These are phyloP conservation scores for Pteronotus mesoamericanus DNA, from an alignment of 2,797 vertebrate species.

Conservation along the genomic window DNA sequence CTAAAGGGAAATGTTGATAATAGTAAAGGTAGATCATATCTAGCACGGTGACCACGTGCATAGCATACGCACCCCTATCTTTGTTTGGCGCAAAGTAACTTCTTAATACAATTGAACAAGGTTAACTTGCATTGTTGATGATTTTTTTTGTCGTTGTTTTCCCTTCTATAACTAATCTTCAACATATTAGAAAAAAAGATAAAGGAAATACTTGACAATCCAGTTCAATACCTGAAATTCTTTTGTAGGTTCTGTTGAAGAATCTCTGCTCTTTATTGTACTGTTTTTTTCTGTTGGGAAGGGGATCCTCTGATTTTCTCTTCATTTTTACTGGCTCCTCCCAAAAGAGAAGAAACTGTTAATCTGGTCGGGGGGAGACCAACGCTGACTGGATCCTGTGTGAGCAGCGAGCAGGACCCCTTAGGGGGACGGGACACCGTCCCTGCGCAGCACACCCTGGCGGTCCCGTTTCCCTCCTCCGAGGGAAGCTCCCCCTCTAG, in stretches of 20 bases:
- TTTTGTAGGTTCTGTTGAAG: background rate
- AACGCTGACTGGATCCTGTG: background rate
- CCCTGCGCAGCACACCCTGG: fast-evolving
- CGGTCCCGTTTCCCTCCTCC: background rate
- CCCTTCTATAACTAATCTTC: background rate
- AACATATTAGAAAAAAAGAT: background rate
- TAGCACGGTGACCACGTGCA: background rate
- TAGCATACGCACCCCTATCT: background rate
- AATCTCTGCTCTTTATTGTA: background rate
- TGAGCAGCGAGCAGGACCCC: background rate
- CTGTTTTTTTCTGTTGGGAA: no score
- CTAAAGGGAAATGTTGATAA: background rate
- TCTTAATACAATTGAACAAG: background rate
- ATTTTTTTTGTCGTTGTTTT: background rate
- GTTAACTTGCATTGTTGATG: background rate
- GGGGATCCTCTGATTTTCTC: background rate
- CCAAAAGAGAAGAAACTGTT: background rate
- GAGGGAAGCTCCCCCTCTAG: background rate
- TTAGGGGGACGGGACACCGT: background rate
- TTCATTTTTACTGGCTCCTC: background rate
- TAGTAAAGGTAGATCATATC: background rate
- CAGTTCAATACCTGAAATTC: background rate
- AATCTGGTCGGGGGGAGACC: background rate
- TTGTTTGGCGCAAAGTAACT: background rate
- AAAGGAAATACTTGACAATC: background rate